Percentiles rank a stretch among this genome's conserved stretches.
Conservation (phyloP, 2,113 vertebrate genomes). For the Setophaga petechia region DNA sequence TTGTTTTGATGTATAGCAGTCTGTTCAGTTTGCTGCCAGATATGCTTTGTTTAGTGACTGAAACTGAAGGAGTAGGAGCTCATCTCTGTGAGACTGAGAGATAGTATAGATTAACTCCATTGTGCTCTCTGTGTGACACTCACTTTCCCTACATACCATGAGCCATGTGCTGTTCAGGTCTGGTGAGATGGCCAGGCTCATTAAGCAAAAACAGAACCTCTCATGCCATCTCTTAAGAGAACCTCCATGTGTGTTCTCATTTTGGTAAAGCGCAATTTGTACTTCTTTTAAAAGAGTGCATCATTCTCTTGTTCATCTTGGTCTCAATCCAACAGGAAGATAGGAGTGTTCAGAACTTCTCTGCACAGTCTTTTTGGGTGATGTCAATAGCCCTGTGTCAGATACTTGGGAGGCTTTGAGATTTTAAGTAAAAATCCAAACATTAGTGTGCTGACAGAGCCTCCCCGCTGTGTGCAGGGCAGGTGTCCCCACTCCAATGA, state of each 20-base stretch:
- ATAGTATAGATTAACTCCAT: neutral
- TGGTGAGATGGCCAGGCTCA: neutral
- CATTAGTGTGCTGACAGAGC: neutral
- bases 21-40: neutral
- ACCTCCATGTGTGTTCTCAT: neutral
- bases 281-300: neutral
- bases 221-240: neutral
- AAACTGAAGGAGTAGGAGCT: neutral
- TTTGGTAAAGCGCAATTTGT: neutral
- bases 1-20: neutral
- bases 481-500: neutral
- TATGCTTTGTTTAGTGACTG: neutral
- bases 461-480: accelerated
- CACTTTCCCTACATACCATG: neutral
- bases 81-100: neutral
- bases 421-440: neutral
- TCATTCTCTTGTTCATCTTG: constrained; percentile 17
- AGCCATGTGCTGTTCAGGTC: neutral
- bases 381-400: neutral
- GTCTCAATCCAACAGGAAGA: neutral
- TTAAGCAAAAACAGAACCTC: neutral
- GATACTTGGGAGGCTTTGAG: neutral
- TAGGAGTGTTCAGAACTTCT: neutral
- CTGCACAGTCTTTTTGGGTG: neutral
- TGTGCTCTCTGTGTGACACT: neutral